A percentile compares a stretch with the other conserved stretches of the same genome.
These are phyloP conservation scores for Dolichotis patagonum DNA, from an alignment of 2,113 vertebrate genomes.

Conservation along the genomic window DNA sequence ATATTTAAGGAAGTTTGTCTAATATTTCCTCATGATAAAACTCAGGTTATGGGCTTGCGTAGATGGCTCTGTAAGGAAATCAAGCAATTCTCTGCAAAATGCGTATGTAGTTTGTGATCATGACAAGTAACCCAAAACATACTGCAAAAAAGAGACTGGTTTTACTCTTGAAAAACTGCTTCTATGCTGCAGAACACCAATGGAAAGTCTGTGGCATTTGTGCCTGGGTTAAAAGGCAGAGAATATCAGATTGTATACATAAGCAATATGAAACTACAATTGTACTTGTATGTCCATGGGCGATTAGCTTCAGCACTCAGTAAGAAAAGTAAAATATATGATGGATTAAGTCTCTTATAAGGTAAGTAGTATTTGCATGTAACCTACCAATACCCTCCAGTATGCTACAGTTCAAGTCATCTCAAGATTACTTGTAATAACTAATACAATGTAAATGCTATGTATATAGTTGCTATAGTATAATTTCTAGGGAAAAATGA, in stretches of 20 bases:
- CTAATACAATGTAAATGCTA: background rate
- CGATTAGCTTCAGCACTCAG: background rate
- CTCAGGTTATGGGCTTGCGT: background rate
- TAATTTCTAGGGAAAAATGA: background rate
- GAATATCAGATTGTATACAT: background rate
- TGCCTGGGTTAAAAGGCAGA: background rate
- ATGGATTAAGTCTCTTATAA: background rate
- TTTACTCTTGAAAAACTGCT: constrained; percentile 4
- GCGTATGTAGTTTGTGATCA: background rate
- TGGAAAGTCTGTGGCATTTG: background rate
- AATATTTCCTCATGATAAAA: constrained; percentile 17
- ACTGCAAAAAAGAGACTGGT: background rate
- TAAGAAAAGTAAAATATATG: background rate
- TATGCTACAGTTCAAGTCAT: background rate
- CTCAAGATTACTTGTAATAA: background rate
- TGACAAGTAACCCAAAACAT: background rate
- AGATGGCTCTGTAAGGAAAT: background rate
- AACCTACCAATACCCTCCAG: background rate
- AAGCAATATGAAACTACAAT: background rate
- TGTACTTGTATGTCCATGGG: background rate
- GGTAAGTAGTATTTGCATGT: background rate
- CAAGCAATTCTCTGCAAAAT: background rate
- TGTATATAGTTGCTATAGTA: background rate
- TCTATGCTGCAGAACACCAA: background rate
- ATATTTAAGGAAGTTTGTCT: background rate